Conservation (phyloP, 2,797 vertebrate genomes). For the Enteromius unitaeniatus region DNA sequence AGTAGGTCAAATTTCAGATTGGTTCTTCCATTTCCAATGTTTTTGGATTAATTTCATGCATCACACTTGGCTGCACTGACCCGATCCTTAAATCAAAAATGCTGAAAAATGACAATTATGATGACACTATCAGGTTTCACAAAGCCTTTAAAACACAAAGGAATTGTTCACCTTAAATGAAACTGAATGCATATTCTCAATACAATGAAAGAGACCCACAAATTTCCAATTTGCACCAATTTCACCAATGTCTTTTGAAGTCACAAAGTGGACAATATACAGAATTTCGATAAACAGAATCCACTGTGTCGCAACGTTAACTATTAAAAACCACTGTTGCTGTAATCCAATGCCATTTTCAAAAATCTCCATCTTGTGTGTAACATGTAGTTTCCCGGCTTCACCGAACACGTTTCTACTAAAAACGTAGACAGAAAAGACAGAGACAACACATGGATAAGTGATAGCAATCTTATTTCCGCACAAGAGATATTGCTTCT, state of each 20-base stretch:
- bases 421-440: neutral
- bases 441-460: neutral
- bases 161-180: neutral
- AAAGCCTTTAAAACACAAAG: neutral
- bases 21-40: neutral
- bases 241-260: neutral
- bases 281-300: neutral
- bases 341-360: neutral
- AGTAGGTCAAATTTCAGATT: neutral
- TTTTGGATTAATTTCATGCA: neutral
- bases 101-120: neutral
- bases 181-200: neutral
- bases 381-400: neutral
- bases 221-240: too few relatives aligned
- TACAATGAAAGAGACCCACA: neutral
- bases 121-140: neutral
- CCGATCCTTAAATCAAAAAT: neutral
- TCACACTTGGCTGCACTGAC: neutral
- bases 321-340: neutral
- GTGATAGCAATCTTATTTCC: neutral
- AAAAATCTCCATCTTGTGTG: neutral
- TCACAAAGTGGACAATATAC: neutral
- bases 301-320: neutral
- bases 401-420: neutral
- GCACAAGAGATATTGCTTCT: neutral